These are phyloP conservation scores for Ormyrus rosae DNA, from an alignment of 2,888 invertebrate genomes.

Conservation along the genomic window DNA sequence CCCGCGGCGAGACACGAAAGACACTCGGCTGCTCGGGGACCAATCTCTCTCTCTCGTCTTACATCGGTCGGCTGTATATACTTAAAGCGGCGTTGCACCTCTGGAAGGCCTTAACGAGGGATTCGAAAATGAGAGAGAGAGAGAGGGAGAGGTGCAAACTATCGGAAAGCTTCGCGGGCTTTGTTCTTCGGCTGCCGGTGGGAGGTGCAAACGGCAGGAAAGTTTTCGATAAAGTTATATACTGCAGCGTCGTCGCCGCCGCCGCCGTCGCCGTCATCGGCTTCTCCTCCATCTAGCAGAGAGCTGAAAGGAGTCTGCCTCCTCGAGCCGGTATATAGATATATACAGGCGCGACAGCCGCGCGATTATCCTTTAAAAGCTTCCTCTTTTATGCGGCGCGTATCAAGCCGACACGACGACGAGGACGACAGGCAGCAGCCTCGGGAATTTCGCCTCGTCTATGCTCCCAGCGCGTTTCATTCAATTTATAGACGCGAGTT, in stretches of 20 bases:
- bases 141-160: slow-evolving; percentile 43
- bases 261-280: slow-evolving; percentile 7
- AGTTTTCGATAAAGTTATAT: slow-evolving; percentile 49
- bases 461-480: not conserved
- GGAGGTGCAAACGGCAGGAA: slow-evolving; percentile 12
- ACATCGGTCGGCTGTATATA: slow-evolving; percentile 9
- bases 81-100: slow-evolving; percentile 3
- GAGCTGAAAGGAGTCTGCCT: not conserved
- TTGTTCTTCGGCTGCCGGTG: slow-evolving; percentile 41
- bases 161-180: slow-evolving; percentile 43
- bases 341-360: slow-evolving; percentile 4
- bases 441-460: not conserved
- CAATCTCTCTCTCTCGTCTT: slow-evolving; percentile 6
- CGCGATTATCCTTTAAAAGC: slow-evolving; percentile 51
- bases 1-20: not conserved
- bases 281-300: not conserved
- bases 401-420: not conserved
- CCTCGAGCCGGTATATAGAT: not conserved
- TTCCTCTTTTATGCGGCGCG: slow-evolving; percentile 6
- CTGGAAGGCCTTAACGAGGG: slow-evolving; percentile 1
- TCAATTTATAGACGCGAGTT: not conserved
- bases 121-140: not conserved
- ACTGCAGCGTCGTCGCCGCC: slow-evolving; percentile 22
- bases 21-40: not conserved
- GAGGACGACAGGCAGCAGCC: too few relatives aligned